These are phyloP conservation scores for Rachycentron canadum DNA, from an alignment of 2,797 vertebrate genomes.

Conservation along the genomic window DNA sequence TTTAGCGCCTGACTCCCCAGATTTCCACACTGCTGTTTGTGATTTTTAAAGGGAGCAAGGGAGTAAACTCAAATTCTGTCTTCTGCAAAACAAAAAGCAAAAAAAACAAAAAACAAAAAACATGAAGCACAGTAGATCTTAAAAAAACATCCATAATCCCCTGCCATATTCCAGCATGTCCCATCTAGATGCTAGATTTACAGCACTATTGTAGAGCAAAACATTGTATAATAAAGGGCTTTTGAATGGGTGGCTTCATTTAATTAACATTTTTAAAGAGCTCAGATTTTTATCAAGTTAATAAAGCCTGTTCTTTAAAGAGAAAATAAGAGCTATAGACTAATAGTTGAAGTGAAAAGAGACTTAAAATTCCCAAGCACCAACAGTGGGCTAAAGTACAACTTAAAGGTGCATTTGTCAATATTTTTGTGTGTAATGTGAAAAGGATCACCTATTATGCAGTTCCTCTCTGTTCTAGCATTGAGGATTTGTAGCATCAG, in stretches of 20 bases:
- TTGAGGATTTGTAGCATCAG: not conserved
- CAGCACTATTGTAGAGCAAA: not conserved
- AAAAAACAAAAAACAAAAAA: not conserved
- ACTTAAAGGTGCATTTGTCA: not conserved
- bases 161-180: not conserved
- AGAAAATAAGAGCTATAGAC: not conserved
- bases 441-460: not conserved
- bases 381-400: not conserved
- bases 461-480: too few relatives aligned
- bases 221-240: not conserved
- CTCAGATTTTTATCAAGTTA: not conserved
- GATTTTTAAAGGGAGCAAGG: constrained; percentile 18
- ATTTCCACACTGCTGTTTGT: constrained; percentile 18
- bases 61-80: not conserved
- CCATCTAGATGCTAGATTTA: not conserved
- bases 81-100: not conserved
- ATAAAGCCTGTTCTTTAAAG: not conserved
- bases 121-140: not conserved
- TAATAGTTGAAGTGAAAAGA: not conserved
- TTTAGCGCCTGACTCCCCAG: constrained; percentile 19
- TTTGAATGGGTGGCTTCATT: not conserved
- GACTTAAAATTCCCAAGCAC: too few relatives aligned
- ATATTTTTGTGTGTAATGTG: not conserved
- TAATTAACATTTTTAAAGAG: not conserved
- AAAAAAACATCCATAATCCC: not conserved